These are phyloP conservation scores for Silurus aristotelis DNA, from an alignment of 2,797 vertebrate genomes.

Conservation along the genomic window DNA sequence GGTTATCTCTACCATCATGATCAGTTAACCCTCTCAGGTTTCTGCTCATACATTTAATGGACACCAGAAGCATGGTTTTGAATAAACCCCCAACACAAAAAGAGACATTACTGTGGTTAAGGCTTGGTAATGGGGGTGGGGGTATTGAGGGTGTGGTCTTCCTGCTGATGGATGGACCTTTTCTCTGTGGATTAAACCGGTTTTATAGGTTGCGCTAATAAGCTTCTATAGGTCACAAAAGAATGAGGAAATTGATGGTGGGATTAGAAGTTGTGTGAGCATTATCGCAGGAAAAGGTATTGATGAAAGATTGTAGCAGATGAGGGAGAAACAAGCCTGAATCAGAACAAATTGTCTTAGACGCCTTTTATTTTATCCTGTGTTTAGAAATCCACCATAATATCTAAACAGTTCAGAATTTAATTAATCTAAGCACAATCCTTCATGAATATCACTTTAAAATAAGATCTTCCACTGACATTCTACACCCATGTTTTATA, in stretches of 20 bases:
- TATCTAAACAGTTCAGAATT: neutral
- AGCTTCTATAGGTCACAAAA: neutral
- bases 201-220: conserved; percentile 13
- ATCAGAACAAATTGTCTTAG: too few species aligned
- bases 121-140: conserved; percentile 9
- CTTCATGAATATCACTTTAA: neutral
- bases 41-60: neutral
- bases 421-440: neutral
- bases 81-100: neutral
- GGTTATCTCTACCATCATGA: conserved; percentile 33
- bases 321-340: neutral
- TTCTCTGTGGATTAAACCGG: neutral
- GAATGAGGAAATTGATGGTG: neutral
- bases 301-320: neutral
- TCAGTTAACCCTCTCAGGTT: conserved; percentile 24
- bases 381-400: neutral
- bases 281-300: neutral
- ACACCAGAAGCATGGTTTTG: neutral
- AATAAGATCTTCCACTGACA: neutral
- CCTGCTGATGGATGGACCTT: neutral
- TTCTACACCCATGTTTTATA: neutral
- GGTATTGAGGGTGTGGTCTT: neutral
- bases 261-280: neutral
- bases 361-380: neutral
- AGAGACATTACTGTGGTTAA: neutral